A percentile compares a stretch with the other conserved stretches of the same genome.
Conservation (phyloP, 1,140 invertebrate species). For the Dinoponera quadriceps region DNA sequence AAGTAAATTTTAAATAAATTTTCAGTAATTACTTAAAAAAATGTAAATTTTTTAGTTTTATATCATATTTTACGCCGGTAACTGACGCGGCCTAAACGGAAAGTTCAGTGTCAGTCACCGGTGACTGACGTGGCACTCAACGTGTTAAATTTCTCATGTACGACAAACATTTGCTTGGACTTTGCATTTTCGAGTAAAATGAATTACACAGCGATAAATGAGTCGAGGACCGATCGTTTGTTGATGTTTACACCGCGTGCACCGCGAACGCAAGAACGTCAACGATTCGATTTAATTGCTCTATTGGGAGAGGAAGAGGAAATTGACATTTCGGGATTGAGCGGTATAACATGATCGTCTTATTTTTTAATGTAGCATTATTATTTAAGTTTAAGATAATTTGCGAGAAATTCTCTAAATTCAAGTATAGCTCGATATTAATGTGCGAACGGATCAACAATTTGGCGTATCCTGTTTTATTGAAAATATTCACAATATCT, state of each 20-base stretch:
- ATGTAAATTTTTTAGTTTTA: too few relatives aligned
- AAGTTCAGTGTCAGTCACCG: background rate
- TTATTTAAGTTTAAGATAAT: background rate
- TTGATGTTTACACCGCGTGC: constrained; percentile 7
- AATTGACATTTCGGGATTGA: constrained; percentile 3
- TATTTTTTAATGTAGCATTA: background rate
- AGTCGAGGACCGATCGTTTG: background rate
- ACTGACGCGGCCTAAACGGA: constrained; percentile 1
- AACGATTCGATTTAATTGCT: constrained; percentile 39
- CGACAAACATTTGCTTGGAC: background rate
- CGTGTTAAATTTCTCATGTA: too few relatives aligned
- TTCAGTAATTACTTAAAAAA: too few relatives aligned
- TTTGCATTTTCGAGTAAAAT: background rate
- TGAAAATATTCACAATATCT: background rate
- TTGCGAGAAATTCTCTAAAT: background rate
- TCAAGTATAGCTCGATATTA: background rate
- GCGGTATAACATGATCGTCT: constrained; percentile 22
- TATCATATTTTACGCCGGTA: background rate
- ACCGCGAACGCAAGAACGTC: constrained; percentile 22
- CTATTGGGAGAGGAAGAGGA: background rate
- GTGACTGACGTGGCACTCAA: too few relatives aligned
- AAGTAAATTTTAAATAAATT: too few relatives aligned
- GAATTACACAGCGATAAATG: background rate
- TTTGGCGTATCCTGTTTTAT: background rate
- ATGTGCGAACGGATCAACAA: too few relatives aligned